Conservation (phyloP, 2,888 invertebrate species). For the Leptopilina syphax region DNA sequence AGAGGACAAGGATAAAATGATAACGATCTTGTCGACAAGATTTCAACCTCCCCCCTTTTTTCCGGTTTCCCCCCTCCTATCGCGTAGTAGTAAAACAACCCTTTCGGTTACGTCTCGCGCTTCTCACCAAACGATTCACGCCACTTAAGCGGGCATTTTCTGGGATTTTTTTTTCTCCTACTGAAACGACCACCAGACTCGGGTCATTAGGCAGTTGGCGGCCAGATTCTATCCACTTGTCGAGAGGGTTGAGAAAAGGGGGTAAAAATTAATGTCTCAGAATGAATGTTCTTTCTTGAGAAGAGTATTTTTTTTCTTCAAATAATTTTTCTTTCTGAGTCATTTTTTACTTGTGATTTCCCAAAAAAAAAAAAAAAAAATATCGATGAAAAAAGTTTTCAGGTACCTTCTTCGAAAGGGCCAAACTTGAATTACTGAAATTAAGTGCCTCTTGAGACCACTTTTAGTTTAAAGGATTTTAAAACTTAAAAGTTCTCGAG, state of each 20-base stretch:
- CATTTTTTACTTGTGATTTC: conserved; percentile 69
- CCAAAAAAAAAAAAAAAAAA: neutral
- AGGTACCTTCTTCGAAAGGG: neutral
- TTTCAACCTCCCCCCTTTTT: neutral
- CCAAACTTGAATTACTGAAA: conserved; percentile 27
- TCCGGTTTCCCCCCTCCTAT: conserved; percentile 36
- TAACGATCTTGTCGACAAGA: conserved; percentile 58
- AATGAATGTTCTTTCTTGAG: conserved; percentile 70
- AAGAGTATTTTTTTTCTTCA: conserved; percentile 61
- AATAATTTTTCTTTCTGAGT: conserved; percentile 72
- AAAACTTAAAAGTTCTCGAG: conserved; percentile 8
- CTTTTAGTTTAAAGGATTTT: neutral
- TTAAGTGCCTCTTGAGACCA: conserved; percentile 25
- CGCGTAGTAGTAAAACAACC: conserved; percentile 57
- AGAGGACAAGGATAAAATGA: conserved; percentile 52
- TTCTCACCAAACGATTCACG: conserved; percentile 61
- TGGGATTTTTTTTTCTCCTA: conserved; percentile 45
- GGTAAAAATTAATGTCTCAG: conserved; percentile 77
- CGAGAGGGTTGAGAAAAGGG: conserved; percentile 62
- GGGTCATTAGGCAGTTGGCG: conserved; percentile 74
- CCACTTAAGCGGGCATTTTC: conserved; percentile 53
- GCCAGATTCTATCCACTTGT: conserved; percentile 54
- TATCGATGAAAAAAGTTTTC: conserved; percentile 28
- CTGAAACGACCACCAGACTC: conserved; percentile 59
- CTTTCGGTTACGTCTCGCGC: conserved; percentile 44